phyloP scores from a whole-genome alignment of 2,797 vertebrate genomes.

The Alosa sapidissima region DNA sequence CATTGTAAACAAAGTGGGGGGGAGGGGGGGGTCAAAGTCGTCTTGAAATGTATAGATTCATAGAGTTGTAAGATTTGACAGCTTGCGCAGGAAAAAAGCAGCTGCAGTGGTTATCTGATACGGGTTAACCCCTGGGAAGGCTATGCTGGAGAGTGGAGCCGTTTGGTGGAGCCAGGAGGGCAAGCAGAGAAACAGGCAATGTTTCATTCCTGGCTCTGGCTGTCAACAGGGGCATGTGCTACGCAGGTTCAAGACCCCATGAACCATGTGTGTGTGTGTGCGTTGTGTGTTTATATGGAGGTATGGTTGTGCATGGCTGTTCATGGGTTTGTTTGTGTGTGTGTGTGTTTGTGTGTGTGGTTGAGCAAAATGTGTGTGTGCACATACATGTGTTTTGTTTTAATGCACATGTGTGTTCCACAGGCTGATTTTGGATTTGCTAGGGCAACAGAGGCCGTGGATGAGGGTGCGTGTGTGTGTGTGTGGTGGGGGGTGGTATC shows the following conservation, averaged over 20 bases:
- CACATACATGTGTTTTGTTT: constrained; percentile 22
- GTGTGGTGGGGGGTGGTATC: not conserved
- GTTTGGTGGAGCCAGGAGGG: not conserved
- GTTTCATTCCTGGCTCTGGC: not conserved
- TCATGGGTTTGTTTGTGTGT: not conserved
- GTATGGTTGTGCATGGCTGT: not conserved
- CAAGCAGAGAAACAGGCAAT: not conserved
- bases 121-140: constrained; percentile 13
- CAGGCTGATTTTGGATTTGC: not conserved
- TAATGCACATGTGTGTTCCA: constrained; percentile 14
- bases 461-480: not conserved
- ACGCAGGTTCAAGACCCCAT: constrained; percentile 1
- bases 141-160: not conserved
- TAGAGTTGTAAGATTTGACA: not conserved
- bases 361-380: not conserved
- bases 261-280: not conserved
- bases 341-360: not conserved
- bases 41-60: not conserved
- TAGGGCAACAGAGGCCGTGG: constrained; percentile 1
- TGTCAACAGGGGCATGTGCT: constrained; percentile 14
- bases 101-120: constrained; percentile 23
- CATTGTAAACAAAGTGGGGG: not conserved
- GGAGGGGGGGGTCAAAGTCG: not conserved
- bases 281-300: not conserved
- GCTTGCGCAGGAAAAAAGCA: not conserved